Conservation (phyloP, 2,113 vertebrate species). For the Ranitomeya variabilis region DNA sequence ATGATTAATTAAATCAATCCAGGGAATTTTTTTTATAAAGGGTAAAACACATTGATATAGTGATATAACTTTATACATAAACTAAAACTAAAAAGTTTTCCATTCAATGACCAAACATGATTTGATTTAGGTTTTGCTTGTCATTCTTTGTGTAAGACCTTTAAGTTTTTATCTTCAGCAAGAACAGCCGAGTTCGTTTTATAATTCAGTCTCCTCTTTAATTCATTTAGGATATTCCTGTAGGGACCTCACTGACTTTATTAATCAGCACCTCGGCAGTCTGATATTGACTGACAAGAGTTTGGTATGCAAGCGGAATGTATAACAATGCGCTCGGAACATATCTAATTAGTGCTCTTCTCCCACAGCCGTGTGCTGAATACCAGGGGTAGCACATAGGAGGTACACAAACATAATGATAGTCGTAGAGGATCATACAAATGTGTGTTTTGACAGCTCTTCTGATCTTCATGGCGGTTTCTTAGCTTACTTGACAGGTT, state of each 20-base stretch:
- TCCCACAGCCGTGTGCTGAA: neutral
- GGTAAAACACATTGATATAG: no score
- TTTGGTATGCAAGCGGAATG: conserved; percentile 26
- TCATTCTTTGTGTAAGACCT: neutral
- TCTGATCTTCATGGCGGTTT: conserved; percentile 26
- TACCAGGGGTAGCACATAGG: neutral
- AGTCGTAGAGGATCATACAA: conserved; percentile 36
- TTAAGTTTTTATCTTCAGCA: neutral
- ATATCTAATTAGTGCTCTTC: conserved; percentile 35
- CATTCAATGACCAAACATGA: neutral
- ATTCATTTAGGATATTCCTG: conserved; percentile 37
- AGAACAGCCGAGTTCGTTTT: conserved; percentile 5
- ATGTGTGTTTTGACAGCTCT: conserved; percentile 21
- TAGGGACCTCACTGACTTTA: conserved; percentile 11
- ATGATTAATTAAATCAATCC: no score
- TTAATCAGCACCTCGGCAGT: conserved; percentile 24
- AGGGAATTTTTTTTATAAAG: no score
- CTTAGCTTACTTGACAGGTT: conserved; percentile 33
- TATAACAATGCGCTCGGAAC: conserved; percentile 27
- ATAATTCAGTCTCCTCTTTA: conserved; percentile 12
- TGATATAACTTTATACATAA: neutral
- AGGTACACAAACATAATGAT: conserved; percentile 24
- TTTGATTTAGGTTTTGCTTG: neutral
- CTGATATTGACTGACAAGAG: conserved; percentile 44
- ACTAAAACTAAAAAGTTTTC: neutral